These are phyloP conservation scores for Halocaridina rubra DNA, from an alignment of 2,888 invertebrate species.

Conservation along the genomic window DNA sequence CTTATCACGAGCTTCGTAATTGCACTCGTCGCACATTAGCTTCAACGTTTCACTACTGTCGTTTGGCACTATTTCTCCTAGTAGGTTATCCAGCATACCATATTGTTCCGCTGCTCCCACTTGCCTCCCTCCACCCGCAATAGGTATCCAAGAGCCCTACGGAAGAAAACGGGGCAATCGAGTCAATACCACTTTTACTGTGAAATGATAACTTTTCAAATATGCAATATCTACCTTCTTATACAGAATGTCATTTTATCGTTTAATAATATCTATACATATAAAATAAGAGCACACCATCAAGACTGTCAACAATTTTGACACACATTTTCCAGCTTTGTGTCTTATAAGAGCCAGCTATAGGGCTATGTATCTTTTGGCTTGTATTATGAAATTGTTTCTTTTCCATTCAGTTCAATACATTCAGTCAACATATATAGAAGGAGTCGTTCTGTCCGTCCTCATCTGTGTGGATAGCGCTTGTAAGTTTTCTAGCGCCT, in stretches of 20 bases:
- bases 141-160: slow-evolving; percentile 36
- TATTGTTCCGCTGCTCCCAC: slow-evolving; percentile 21
- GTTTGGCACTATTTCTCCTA: slow-evolving; percentile 14
- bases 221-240: too few species aligned
- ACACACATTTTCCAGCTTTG: too few species aligned
- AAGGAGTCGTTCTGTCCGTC: slow-evolving; percentile 12
- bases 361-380: too few species aligned
- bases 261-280: too few species aligned
- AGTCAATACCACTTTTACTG: slow-evolving; percentile 46
- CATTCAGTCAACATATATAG: slow-evolving; percentile 37
- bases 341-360: too few species aligned
- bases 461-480: not conserved
- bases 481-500: slow-evolving; percentile 14
- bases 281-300: too few species aligned
- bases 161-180: slow-evolving; percentile 43
- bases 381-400: too few species aligned
- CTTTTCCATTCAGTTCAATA: too few species aligned
- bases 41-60: slow-evolving; percentile 20
- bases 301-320: too few species aligned
- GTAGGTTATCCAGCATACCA: slow-evolving; percentile 30
- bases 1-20: slow-evolving; percentile 54
- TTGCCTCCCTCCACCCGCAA: slow-evolving; percentile 20
- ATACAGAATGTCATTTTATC: too few species aligned
- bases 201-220: too few species aligned
- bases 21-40: slow-evolving; percentile 47